phyloP scores from a whole-genome alignment of 2,113 vertebrate species.

The Hipposideros armiger region DNA sequence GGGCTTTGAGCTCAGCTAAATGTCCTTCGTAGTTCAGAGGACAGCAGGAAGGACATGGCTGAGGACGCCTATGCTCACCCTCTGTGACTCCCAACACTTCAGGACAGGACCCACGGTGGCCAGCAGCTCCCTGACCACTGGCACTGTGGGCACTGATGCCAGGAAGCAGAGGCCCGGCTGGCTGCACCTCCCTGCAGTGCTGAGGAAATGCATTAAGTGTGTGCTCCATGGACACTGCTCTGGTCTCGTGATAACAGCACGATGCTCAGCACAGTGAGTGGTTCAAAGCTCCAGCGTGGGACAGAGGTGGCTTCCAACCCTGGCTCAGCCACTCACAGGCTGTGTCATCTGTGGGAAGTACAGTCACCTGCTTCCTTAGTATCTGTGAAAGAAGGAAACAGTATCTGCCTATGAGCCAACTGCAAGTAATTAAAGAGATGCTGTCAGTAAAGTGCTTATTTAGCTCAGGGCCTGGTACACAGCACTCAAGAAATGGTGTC shows the following conservation, averaged over 20 bases:
- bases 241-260: fast-evolving
- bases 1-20: background rate
- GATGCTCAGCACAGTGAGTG: background rate
- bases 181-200: background rate
- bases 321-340: background rate
- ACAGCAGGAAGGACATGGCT: background rate
- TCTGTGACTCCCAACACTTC: too few species aligned
- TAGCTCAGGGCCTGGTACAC: background rate
- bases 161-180: background rate
- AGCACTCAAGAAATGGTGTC: too few species aligned
- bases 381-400: background rate
- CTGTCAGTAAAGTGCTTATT: background rate
- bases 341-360: background rate
- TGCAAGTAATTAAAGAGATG: background rate
- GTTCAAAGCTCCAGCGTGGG: background rate
- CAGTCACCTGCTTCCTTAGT: background rate
- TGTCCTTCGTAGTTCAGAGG: background rate
- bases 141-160: background rate
- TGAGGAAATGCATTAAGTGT: background rate
- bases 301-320: too few species aligned
- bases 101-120: fast-evolving
- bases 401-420: background rate
- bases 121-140: background rate
- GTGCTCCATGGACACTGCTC: fast-evolving
- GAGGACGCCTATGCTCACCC: background rate